phyloP scores from a whole-genome alignment of 1,140 invertebrate species.

The Euglossa dilemma region DNA sequence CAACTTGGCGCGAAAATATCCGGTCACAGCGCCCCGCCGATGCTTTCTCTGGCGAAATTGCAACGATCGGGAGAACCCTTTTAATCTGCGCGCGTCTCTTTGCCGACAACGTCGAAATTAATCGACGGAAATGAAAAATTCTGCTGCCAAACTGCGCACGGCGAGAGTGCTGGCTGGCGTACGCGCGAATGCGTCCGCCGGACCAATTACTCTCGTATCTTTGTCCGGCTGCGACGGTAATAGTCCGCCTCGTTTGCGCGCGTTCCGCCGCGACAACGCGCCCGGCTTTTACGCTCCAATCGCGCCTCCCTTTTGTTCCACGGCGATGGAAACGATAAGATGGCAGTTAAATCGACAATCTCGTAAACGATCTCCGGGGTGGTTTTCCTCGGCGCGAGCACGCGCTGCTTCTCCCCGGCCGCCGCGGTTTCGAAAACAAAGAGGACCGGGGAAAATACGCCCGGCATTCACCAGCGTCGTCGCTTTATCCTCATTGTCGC shows the following conservation, averaged over 20 bases:
- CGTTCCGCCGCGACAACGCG: not conserved
- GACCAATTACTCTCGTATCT: constrained; percentile 7
- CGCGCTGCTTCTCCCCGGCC: not conserved
- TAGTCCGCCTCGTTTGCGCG: not conserved
- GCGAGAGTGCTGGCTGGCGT: not conserved
- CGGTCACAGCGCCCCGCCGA: too few relatives aligned
- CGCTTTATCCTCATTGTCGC: constrained; percentile 12
- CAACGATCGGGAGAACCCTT: constrained; percentile 24
- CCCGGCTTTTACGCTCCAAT: too few relatives aligned
- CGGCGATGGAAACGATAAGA: not conserved
- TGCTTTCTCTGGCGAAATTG: constrained; percentile 1
- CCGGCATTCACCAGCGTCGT: constrained; percentile 4
- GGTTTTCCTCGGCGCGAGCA: not conserved
- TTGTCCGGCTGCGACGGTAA: not conserved
- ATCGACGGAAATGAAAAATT: constrained; percentile 50
- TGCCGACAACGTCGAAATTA: constrained; percentile 26
- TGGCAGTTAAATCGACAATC: constrained; percentile 5
- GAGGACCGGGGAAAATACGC: not conserved
- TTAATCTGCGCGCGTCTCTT: constrained; percentile 14
- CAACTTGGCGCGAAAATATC: too few relatives aligned
- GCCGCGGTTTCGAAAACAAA: constrained; percentile 6
- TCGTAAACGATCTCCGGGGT: not conserved
- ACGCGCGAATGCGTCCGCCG: too few relatives aligned
- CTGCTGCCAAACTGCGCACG: not conserved
- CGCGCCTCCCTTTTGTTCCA: not conserved